A percentile compares a stretch with the other conserved stretches of the same genome.
Evolutionary conservation across 2,113 vertebrate genomes (phyloP).

Genomic region (Pseudorhombus dupliciocellatus): DNA sequence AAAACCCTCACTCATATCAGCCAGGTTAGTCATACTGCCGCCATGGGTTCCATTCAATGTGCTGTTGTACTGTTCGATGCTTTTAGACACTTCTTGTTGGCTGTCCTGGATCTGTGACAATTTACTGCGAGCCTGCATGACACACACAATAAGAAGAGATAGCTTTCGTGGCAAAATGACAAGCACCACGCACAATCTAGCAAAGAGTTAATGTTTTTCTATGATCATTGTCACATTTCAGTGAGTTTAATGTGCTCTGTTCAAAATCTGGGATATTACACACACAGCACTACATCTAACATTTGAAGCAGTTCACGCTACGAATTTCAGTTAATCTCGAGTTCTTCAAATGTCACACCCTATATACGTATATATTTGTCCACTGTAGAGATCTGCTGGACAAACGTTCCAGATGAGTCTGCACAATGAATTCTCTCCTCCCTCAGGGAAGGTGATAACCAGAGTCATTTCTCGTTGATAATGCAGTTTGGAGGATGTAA

Average conservation of each 20-base stretch:
- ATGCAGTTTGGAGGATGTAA: background rate
- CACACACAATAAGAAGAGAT: background rate
- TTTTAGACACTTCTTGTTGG: slow-evolving; percentile 88
- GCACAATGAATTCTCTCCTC: background rate
- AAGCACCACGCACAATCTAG: background rate
- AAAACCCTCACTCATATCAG: slow-evolving; percentile 89
- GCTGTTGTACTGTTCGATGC: slow-evolving; percentile 89
- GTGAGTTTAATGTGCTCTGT: no score
- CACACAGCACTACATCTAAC: no score
- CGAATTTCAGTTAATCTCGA: no score
- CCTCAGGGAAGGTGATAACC: background rate
- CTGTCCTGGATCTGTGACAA: slow-evolving; percentile 92
- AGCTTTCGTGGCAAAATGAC: background rate
- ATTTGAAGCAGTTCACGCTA: no score
- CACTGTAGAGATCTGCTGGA: no score
- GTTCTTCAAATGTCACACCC: no score
- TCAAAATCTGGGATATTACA: no score
- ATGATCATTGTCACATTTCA: no score
- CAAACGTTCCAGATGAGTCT: no score
- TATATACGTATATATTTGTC: no score
- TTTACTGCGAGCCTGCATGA: slow-evolving; percentile 89
- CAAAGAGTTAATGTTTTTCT: background rate
- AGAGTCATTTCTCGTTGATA: background rate
- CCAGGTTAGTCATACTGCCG: slow-evolving; percentile 90
- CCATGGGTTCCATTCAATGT: slow-evolving; percentile 88